phyloP scores from a whole-genome alignment of 1,140 invertebrate genomes.

The Drosophila pallidifrons region DNA sequence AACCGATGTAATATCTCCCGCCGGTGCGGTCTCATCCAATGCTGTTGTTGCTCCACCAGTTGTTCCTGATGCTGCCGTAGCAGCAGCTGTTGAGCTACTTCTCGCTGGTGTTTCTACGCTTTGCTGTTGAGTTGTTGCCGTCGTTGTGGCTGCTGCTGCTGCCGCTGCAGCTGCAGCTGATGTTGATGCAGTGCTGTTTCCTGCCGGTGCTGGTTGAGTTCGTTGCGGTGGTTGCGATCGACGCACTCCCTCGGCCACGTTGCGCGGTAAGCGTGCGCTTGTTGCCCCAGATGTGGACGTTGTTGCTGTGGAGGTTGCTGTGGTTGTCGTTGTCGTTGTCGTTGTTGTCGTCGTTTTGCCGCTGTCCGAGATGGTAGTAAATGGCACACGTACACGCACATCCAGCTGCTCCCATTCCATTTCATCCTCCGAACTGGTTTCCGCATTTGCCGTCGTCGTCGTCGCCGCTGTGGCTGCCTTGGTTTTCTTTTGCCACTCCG shows the following conservation, averaged over 20 bases:
- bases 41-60: background rate
- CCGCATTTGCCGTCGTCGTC: conserved; percentile 55
- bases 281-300: conserved; percentile 12
- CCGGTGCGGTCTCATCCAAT: conserved; percentile 5
- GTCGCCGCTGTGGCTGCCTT: conserved; percentile 35
- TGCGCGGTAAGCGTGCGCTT: conserved; percentile 22
- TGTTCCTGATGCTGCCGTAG: background rate
- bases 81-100: conserved; percentile 10
- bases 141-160: conserved; percentile 9
- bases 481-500: conserved; percentile 54
- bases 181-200: conserved; percentile 28
- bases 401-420: conserved; percentile 79
- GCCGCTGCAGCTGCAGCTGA: conserved; percentile 4
- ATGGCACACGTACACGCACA: conserved; percentile 46
- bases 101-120: conserved; percentile 34
- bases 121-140: conserved; percentile 4
- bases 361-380: conserved; percentile 24
- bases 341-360: conserved; percentile 17
- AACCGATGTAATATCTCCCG: conserved; percentile 13
- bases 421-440: conserved; percentile 79
- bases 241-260: conserved; percentile 45
- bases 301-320: conserved; percentile 9
- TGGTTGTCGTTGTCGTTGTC: conserved; percentile 27
- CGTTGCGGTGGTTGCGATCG: conserved; percentile 41
- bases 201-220: conserved; percentile 16